Conservation (phyloP, 2,888 invertebrate genomes). For the Drosophila suboccidentalis region DNA sequence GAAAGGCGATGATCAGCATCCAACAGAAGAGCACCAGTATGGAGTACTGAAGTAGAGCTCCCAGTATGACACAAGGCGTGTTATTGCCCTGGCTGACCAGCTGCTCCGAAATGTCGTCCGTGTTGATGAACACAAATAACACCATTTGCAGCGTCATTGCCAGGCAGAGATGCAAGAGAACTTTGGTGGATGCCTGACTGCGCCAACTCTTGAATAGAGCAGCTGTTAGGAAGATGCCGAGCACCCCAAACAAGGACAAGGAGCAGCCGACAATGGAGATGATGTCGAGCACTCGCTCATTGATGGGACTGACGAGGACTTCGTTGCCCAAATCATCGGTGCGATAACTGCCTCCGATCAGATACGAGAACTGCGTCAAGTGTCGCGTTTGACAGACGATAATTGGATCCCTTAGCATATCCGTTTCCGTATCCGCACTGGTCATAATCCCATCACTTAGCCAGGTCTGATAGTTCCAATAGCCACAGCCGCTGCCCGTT, state of each 20-base stretch:
- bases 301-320: slow-evolving; percentile 81
- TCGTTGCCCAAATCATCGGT: slow-evolving; percentile 75
- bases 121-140: slow-evolving; percentile 81
- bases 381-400: slow-evolving; percentile 87
- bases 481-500: slow-evolving; percentile 86
- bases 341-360: slow-evolving; percentile 85
- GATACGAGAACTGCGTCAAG: slow-evolving; percentile 88
- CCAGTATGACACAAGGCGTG: slow-evolving; percentile 87
- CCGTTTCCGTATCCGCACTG: not conserved
- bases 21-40: slow-evolving; percentile 89
- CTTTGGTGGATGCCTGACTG: slow-evolving; percentile 89
- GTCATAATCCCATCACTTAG: slow-evolving; percentile 86
- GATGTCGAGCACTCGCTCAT: slow-evolving; percentile 87
- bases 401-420: slow-evolving; percentile 71
- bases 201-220: slow-evolving; percentile 88
- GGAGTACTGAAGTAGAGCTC: slow-evolving; percentile 89
- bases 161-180: slow-evolving; percentile 88
- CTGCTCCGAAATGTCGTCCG: slow-evolving; percentile 72
- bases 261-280: slow-evolving; percentile 88
- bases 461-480: slow-evolving; percentile 89
- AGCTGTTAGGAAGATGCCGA: slow-evolving; percentile 88
- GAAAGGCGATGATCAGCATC: slow-evolving; percentile 90
- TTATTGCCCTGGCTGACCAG: slow-evolving; percentile 42
- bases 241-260: slow-evolving; percentile 87
- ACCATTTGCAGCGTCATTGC: slow-evolving; percentile 88